Conservation (phyloP, 1,140 invertebrate species). For the Zaprionus davidi region DNA sequence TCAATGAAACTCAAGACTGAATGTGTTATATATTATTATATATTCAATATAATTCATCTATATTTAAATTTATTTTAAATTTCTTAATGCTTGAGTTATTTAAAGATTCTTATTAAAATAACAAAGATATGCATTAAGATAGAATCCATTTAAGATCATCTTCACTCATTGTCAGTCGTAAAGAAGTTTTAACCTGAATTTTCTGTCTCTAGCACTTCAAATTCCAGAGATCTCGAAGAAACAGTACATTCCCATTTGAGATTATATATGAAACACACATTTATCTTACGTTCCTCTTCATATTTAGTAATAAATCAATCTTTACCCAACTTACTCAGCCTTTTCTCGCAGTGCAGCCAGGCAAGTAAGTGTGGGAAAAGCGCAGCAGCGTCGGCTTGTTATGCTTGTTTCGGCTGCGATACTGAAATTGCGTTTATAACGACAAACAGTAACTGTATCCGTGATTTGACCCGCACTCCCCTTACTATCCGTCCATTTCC, state of each 20-base stretch:
- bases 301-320: not conserved
- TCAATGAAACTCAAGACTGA: too few relatives aligned
- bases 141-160: not conserved
- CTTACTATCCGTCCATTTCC: not conserved
- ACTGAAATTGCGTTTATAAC: conserved; percentile 24
- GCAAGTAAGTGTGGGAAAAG: not conserved
- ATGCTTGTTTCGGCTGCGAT: conserved; percentile 2
- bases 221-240: not conserved
- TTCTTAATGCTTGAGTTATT: too few relatives aligned
- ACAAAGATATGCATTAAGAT: not conserved
- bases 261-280: too few relatives aligned
- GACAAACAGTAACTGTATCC: conserved; percentile 16
- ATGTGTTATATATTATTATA: too few relatives aligned
- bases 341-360: not conserved
- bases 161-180: not conserved
- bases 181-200: not conserved
- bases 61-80: too few relatives aligned
- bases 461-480: conserved; percentile 14
- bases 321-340: not conserved
- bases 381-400: conserved; percentile 5
- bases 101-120: not conserved
- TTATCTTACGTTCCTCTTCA: too few relatives aligned
- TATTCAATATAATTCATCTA: not conserved
- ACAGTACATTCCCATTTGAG: not conserved
- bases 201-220: not conserved